Evolutionary conservation across 2,113 vertebrate genomes (phyloP).

Genomic region (Sporophila hypoxantha): DNA sequence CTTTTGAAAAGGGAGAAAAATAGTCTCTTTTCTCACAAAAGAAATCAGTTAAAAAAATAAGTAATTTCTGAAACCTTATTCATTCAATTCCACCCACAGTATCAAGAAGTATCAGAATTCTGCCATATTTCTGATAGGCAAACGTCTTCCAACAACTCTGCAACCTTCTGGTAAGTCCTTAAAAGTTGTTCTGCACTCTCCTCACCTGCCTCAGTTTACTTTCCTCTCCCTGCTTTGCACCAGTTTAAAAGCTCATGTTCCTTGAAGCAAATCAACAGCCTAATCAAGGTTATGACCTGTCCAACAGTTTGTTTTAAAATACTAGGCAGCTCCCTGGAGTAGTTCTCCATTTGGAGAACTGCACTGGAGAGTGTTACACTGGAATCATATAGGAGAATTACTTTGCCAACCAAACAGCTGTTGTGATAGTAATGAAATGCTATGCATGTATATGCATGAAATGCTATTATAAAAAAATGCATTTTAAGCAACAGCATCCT

Average conservation of each 20-base stretch:
- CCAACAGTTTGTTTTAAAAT: not conserved
- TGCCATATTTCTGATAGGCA: not conserved
- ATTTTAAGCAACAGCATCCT: not conserved
- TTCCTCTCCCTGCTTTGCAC: not conserved
- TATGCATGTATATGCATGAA: not conserved
- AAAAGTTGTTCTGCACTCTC: not conserved
- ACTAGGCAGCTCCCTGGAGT: not conserved
- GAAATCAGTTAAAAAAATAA: not conserved
- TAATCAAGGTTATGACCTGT: not conserved
- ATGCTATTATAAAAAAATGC: not conserved
- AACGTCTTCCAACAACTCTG: not conserved
- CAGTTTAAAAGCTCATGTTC: not conserved
- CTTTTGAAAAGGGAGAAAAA: not conserved
- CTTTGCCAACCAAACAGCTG: not conserved
- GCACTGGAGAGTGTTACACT: not conserved
- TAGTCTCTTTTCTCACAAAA: not conserved
- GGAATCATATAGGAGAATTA: not conserved
- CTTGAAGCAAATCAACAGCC: not conserved
- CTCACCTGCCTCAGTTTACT: not conserved
- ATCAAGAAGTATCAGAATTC: not conserved
- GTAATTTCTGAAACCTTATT: not conserved
- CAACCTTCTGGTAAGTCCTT: not conserved
- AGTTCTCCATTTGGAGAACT: not conserved
- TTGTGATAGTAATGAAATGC: not conserved
- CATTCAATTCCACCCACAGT: not conserved